Base-by-base conservation (phyloP, 2,888 invertebrate genomes). In the Phyto melanocephala region DNA sequence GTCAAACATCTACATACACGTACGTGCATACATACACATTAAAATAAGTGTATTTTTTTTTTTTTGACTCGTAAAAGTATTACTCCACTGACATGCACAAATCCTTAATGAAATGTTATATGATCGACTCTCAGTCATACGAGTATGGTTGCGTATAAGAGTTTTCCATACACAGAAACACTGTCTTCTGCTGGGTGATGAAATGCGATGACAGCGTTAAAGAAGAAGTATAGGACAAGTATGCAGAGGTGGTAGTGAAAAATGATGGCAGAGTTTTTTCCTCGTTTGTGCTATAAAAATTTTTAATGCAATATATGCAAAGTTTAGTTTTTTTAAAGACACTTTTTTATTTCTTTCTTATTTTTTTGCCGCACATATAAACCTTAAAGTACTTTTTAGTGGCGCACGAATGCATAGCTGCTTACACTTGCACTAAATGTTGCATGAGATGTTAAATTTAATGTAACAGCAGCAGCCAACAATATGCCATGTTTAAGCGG, bases 251-350 rank as follows among this genome's bases (percentile, higher is more conserved):
- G n/a, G 24, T n/a, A 17, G 40, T 35, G 22, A 68, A 62, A 70
- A 52, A 60, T 68, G 50, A 13, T 52, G 8, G 33, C 50, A 15
- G 37, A 58, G 20, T 40, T 17, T 15, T 15, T 74, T 20, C 20
- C n/a, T n/a, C n/a, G n/a, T n/a, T 17, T 74, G 8, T 15, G n/a
- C 22, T 33, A 8, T 33, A 8, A 10, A 42, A 52, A 62, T 70
- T n/a, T n/a, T 10, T 42, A 68, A 50, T 52, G 68, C 52, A 77
- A 62, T 68, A 77, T 77, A 77, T 77, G 77, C 77, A 62, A 60
- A 77, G 60, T 70, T 20, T 17, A 70, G 60, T 24, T 70, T 52
- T 37, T 24, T 8, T 3, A 15, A 67, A 62, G n/a, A n/a, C n/a
- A n/a, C n/a, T n/a, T n/a, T n/a, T 56, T 65, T 47, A 35, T 7